Conservation (phyloP, 1,140 invertebrate genomes). For the Batillaria attramentaria region DNA sequence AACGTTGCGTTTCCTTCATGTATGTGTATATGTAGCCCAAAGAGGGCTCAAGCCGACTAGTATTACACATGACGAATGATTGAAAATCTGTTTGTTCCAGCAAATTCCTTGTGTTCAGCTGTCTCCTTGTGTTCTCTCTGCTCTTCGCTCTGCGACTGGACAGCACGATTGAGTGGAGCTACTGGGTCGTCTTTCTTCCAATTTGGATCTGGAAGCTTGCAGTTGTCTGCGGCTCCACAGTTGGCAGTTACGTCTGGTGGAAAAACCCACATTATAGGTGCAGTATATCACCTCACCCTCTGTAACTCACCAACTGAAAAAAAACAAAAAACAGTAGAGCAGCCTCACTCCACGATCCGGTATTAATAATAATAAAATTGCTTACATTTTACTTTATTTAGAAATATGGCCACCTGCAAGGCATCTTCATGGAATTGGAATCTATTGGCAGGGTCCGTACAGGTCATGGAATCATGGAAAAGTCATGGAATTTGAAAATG, state of each 20-base stretch:
- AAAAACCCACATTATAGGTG: conserved; percentile 93
- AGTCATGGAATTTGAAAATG: no score
- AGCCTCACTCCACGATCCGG: no score
- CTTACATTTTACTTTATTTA: no score
- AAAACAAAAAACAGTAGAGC: no score
- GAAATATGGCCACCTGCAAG: no score
- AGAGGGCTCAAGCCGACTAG: no score
- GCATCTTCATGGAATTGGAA: no score
- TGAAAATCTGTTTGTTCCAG: conserved; percentile 73
- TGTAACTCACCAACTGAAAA: no score
- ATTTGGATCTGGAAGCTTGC: conserved; percentile 97
- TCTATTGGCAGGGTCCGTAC: no score
- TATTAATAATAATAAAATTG: no score
- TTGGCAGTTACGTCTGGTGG: conserved; percentile 96
- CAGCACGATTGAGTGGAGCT: conserved; percentile 90
- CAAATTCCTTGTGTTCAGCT: conserved; percentile 96
- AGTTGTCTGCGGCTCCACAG: conserved; percentile 88
- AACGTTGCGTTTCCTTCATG: neutral
- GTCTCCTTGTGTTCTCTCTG: conserved; percentile 90
- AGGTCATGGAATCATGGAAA: no score
- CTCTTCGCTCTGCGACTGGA: conserved; percentile 92
- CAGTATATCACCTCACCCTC: no score
- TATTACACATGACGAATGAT: neutral
- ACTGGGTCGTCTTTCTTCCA: conserved; percentile 94
- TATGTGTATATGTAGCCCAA: neutral